Conservation (phyloP, 2,797 vertebrate genomes). For the Sylvilagus floridanus region DNA sequence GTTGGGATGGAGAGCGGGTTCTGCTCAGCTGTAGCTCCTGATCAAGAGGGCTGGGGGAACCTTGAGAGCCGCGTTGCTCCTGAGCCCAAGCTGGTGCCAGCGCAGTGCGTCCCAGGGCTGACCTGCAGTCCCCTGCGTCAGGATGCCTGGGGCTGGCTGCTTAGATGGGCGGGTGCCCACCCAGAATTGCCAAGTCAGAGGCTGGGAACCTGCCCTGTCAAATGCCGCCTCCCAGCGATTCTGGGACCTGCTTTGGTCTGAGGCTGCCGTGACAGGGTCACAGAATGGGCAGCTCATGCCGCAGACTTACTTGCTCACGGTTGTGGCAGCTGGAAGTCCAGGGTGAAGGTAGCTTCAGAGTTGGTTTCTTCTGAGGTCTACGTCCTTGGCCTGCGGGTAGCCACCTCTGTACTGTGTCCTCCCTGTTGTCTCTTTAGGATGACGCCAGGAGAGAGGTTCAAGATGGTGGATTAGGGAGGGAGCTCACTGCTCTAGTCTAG, state of each 20-base stretch:
- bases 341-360: too few species aligned
- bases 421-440: not conserved
- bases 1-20: too few species aligned
- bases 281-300: not conserved
- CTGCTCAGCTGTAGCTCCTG: accelerated
- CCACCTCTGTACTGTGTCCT: not conserved
- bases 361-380: too few species aligned
- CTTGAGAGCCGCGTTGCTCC: accelerated
- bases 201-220: not conserved
- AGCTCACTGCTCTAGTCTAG: too few species aligned
- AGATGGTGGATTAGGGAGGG: too few species aligned
- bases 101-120: not conserved
- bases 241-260: not conserved
- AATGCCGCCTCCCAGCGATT: not conserved
- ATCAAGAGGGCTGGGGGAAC: accelerated
- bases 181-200: not conserved
- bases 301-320: not conserved
- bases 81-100: accelerated
- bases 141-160: not conserved
- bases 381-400: not conserved
- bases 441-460: too few species aligned
- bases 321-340: not conserved
- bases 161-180: not conserved
- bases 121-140: accelerated
- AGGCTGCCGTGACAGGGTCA: not conserved